Evolutionary conservation across 1,140 invertebrate species (phyloP), one percentile per base, ranked within the genome.

Genomic region (Panonychus citri): DNA sequence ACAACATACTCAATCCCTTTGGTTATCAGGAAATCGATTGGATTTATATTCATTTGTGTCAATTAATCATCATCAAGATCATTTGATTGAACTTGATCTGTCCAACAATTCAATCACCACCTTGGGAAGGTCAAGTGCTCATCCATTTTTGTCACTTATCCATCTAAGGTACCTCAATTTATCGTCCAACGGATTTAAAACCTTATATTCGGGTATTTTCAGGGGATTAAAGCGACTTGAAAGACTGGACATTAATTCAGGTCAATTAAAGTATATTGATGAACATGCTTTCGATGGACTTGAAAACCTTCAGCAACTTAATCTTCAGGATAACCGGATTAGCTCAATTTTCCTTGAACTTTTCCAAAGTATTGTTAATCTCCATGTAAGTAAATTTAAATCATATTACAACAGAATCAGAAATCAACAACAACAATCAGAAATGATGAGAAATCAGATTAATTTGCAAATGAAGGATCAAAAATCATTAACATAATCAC

Each of bases 191-290:
- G 75, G 78, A 60, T 68, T 91, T 56, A 75, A 77, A 62, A 78
- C 81, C 15, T 66, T 88, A 24, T 79, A 82, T 0, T 73, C 80
- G 46, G 83, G 87, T 58, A 76, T 84, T 1, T 86, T 88, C 64
- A 77, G 79, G 49, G 65, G 81, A 78, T 62, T 87, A 81, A 0
- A 56, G 7, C 76, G 76, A 48, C 66, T 88, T 12, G 84, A 87
- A 66, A 79, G 80, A 62, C 70, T 91, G 7, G 21, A 39, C 13
- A 54, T 64, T 28, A 57, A 27, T 8, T 54, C 61, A 13, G 59
- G 43, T 3, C 51, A 58, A n/a, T 42, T 64, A 68, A 74, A n/a
- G 66, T 88, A 50, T 75, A 78, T 64, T 76, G 79, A 64, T 76
- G 81, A 64, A 42, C 62, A 15, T 34, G 79, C 82, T 19, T 69